Evolutionary conservation across 2,113 vertebrate species (phyloP).

Genomic region (Puntigrus tetrazona): DNA sequence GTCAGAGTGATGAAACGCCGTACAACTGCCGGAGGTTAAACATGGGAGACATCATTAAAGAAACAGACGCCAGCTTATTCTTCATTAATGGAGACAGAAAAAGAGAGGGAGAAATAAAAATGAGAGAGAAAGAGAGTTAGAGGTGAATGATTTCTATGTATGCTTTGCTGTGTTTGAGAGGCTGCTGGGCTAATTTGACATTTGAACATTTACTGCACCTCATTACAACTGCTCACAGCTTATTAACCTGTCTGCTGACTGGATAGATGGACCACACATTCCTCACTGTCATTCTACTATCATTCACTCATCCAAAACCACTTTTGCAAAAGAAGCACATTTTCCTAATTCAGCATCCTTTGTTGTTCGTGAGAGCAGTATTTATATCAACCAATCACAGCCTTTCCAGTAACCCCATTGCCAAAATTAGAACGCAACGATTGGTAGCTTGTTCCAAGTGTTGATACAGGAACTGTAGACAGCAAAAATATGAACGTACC

Average conservation of each 20-base stretch:
- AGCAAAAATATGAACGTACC: neutral
- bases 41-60: constrained; percentile 25
- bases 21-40: constrained; percentile 18
- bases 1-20: constrained; percentile 21
- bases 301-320: neutral
- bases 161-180: neutral
- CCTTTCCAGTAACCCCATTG: neutral
- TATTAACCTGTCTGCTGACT: constrained; percentile 29
- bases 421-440: neutral
- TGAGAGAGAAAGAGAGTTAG: neutral
- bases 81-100: constrained; percentile 35
- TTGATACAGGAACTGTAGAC: neutral
- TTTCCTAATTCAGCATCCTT: neutral
- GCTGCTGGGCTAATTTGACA: constrained; percentile 21
- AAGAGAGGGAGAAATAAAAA: constrained; percentile 1
- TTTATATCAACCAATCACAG: neutral
- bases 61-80: constrained; percentile 11
- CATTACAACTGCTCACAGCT: constrained; percentile 8
- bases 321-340: neutral
- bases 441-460: neutral
- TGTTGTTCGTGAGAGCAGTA: neutral
- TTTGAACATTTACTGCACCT: constrained; percentile 37
- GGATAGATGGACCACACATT: neutral
- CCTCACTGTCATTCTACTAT: neutral
- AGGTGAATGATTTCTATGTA: neutral